A percentile compares a stretch with the other conserved stretches of the same genome.
phyloP scores from a whole-genome alignment of 2,888 invertebrate species.

The Cephus rjabovi region DNA sequence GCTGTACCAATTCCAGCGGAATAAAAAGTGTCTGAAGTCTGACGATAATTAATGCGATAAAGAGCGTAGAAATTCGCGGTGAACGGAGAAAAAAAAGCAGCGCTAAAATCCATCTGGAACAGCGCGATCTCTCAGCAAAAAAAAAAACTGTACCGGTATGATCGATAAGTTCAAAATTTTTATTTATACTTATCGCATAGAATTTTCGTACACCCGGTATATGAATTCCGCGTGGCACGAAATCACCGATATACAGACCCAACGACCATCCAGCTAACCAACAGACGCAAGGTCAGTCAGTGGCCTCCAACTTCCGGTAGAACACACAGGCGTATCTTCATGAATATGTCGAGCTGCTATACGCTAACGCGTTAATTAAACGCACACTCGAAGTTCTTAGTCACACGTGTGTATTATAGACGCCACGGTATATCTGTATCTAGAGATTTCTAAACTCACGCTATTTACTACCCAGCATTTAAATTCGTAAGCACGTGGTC shows the following conservation, averaged over 20 bases:
- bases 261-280: constrained; percentile 39
- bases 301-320: constrained; percentile 66
- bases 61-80: not conserved
- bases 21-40: not conserved
- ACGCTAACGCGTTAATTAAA: not conserved
- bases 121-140: not conserved
- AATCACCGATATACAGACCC: constrained; percentile 25
- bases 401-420: not conserved
- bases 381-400: not conserved
- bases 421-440: not conserved
- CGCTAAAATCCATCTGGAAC: not conserved
- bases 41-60: not conserved
- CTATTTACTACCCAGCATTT: not conserved
- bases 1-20: not conserved
- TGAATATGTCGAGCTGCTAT: not conserved
- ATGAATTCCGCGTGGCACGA: not conserved
- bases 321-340: not conserved
- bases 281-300: constrained; percentile 63
- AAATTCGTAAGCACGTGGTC: not conserved
- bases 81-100: not conserved
- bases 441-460: not conserved
- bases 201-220: not conserved
- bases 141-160: not conserved
- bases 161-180: not conserved
- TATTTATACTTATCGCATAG: not conserved